Percentiles rank a stretch among this genome's conserved stretches.
These are phyloP conservation scores for Haliaeetus leucogaster DNA, from an alignment of 2,113 vertebrate genomes.

Conservation along the genomic window DNA sequence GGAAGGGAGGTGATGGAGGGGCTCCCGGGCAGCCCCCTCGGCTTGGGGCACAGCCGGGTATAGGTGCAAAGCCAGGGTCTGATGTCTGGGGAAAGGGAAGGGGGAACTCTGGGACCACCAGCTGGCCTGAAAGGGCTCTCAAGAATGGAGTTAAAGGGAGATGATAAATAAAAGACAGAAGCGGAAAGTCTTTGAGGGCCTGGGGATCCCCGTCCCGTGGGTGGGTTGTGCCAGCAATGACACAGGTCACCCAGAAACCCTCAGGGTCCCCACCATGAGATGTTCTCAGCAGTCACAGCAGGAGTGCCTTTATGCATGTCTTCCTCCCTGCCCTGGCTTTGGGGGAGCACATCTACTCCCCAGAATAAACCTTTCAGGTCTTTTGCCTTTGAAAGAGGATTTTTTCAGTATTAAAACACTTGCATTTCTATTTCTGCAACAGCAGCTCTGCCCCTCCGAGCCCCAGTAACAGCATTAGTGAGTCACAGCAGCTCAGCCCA, in stretches of 20 bases:
- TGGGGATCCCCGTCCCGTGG: accelerated
- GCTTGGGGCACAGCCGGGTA: background rate
- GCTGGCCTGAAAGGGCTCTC: background rate
- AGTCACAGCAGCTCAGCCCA: conserved; percentile 46
- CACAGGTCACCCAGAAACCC: background rate
- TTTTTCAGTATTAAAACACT: background rate
- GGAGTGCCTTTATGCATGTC: background rate
- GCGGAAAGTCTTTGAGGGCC: background rate
- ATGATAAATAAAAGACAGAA: background rate
- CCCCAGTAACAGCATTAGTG: conserved; percentile 24
- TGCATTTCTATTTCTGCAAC: background rate
- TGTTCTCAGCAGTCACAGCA: background rate
- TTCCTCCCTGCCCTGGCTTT: background rate
- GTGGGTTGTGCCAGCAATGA: background rate
- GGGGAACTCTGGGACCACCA: background rate
- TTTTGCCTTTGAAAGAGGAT: background rate
- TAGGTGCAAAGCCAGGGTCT: background rate
- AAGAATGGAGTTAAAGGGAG: background rate
- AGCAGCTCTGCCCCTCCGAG: background rate
- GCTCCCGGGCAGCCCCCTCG: accelerated
- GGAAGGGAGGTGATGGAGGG: background rate
- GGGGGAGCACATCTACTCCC: background rate
- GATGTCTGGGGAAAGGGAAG: background rate
- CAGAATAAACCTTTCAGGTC: background rate
- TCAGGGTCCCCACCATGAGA: accelerated